Conservation (phyloP, 2,113 vertebrate species). For the Takifugu bimaculatus region DNA sequence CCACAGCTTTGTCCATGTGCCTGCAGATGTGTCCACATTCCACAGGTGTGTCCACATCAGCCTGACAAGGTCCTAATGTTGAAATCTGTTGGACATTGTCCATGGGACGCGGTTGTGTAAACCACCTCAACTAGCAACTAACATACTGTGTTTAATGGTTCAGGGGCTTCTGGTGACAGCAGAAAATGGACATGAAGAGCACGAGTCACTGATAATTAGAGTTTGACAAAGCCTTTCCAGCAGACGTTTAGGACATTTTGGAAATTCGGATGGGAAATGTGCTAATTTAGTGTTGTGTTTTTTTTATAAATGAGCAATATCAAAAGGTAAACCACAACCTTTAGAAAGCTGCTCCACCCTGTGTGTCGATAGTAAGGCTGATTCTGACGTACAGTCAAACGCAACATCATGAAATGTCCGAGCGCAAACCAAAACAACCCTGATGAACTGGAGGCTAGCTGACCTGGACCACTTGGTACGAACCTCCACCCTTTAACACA, state of each 20-base stretch:
- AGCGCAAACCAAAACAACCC: constrained; percentile 1
- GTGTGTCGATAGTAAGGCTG: constrained; percentile 11
- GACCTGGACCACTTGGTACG: too few relatives aligned
- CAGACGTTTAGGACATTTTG: not conserved
- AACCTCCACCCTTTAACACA: too few relatives aligned
- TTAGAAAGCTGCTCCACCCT: constrained; percentile 2
- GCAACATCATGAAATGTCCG: constrained; percentile 21
- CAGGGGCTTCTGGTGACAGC: too few relatives aligned
- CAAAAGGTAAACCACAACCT: not conserved
- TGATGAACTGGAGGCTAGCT: not conserved
- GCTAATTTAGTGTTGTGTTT: not conserved
- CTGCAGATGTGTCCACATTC: too few relatives aligned
- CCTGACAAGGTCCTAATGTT: too few relatives aligned
- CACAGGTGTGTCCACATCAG: too few relatives aligned
- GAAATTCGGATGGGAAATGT: not conserved
- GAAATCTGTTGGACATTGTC: too few relatives aligned
- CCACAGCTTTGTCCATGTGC: too few relatives aligned
- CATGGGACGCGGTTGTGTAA: too few relatives aligned
- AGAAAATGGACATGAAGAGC: too few relatives aligned
- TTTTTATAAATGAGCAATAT: not conserved
- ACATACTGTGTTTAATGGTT: too few relatives aligned
- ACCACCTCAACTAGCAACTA: too few relatives aligned
- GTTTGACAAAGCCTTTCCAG: not conserved
- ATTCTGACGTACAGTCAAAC: constrained; percentile 22
- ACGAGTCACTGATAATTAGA: constrained; percentile 8